These are phyloP conservation scores for Synanthedon andrenaeformis DNA, from an alignment of 2,888 invertebrate species.

Conservation along the genomic window DNA sequence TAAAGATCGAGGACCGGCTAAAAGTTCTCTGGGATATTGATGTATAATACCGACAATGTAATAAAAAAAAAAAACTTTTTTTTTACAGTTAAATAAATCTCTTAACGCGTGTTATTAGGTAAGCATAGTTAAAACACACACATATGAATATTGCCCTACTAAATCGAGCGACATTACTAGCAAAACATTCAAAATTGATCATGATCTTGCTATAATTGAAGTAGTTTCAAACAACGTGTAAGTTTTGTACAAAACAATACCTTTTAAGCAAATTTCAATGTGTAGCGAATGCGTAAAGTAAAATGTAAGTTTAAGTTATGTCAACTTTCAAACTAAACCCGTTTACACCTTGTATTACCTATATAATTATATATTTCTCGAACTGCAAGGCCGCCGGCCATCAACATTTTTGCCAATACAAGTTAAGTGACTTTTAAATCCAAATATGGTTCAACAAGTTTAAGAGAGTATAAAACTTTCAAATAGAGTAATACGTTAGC, in stretches of 20 bases:
- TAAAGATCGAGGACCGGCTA: no score
- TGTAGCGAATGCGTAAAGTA: not conserved
- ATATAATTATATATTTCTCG: not conserved
- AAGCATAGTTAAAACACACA: no score
- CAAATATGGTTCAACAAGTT: not conserved
- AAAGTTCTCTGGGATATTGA: no score
- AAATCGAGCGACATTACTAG: not conserved
- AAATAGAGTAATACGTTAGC: not conserved
- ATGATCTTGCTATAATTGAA: conserved; percentile 25
- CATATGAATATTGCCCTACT: not conserved
- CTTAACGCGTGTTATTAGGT: not conserved
- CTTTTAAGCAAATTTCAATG: not conserved
- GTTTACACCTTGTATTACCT: not conserved
- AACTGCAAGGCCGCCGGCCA: not conserved
- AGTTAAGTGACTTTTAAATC: not conserved
- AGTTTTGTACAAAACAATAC: not conserved
- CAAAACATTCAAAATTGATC: conserved; percentile 1
- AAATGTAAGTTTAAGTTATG: not conserved
- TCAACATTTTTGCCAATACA: not conserved
- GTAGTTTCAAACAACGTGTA: conserved; percentile 33
- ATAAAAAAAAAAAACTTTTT: not conserved
- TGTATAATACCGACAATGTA: no score
- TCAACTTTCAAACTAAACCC: not conserved
- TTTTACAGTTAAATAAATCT: not conserved
- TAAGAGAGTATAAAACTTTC: not conserved